These are phyloP conservation scores for Nyctalus aviator DNA, from an alignment of 2,797 vertebrate species.

Conservation along the genomic window DNA sequence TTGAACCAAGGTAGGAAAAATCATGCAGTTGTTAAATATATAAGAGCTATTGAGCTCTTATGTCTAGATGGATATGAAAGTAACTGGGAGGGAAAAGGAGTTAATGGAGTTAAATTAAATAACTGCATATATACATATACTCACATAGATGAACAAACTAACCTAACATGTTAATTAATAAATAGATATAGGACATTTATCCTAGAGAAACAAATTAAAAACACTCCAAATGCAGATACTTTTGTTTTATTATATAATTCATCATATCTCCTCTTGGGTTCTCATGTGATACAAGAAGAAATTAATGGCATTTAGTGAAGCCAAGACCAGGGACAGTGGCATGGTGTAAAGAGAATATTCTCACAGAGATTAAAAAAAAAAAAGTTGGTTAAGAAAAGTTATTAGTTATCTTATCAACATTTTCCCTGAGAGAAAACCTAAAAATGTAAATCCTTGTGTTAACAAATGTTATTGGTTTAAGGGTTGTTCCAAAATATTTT, in stretches of 20 bases:
- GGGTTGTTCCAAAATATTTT: neutral
- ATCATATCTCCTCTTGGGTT: neutral
- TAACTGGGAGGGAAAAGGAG: neutral
- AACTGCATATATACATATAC: neutral
- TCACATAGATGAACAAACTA: neutral
- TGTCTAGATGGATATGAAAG: neutral
- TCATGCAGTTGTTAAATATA: neutral
- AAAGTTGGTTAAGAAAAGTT: neutral
- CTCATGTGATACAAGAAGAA: neutral
- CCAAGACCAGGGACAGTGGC: neutral
- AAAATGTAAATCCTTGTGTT: neutral
- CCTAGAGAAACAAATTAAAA: neutral
- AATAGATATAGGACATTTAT: neutral
- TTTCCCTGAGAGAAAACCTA: neutral
- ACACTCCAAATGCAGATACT: neutral
- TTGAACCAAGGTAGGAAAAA: neutral
- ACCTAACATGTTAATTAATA: neutral
- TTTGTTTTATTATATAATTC: neutral
- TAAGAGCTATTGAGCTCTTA: neutral
- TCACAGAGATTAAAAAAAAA: neutral
- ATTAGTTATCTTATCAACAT: neutral
- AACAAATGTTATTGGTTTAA: neutral
- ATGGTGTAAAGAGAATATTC: neutral
- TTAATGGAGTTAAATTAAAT: neutral
- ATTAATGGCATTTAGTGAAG: neutral